These are phyloP conservation scores for Glyptemys insculpta DNA, from an alignment of 2,797 vertebrate species.

Conservation along the genomic window DNA sequence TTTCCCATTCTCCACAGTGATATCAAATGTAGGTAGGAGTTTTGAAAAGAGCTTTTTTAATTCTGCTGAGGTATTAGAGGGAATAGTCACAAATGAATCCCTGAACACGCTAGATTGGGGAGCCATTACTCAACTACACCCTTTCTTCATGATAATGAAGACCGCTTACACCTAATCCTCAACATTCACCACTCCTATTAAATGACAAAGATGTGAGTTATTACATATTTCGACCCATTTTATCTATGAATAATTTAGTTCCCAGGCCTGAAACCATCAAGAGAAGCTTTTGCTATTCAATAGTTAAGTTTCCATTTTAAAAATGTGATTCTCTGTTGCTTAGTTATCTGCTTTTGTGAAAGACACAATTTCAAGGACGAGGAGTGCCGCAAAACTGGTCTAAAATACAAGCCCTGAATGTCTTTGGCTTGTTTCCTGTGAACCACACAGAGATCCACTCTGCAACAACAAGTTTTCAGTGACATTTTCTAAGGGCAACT, in stretches of 20 bases:
- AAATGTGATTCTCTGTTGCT: background rate
- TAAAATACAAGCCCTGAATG: background rate
- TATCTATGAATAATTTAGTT: background rate
- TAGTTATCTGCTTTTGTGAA: background rate
- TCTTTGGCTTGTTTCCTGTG: background rate
- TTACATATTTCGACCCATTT: background rate
- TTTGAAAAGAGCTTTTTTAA: background rate
- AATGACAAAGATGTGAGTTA: background rate
- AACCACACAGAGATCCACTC: background rate
- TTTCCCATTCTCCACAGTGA: background rate
- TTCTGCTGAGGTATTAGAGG: background rate
- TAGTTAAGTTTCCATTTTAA: constrained; percentile 19
- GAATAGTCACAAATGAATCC: background rate
- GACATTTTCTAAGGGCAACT: background rate
- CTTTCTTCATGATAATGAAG: accelerated
- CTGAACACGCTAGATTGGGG: accelerated
- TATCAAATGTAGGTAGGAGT: background rate
- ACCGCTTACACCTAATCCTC: background rate
- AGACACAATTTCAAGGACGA: background rate
- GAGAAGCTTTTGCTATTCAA: background rate
- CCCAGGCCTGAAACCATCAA: accelerated
- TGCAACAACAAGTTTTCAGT: background rate
- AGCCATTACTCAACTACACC: background rate
- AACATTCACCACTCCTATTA: background rate
- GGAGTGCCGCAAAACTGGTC: constrained; percentile 23